Percentiles rank a stretch among this genome's conserved stretches.
Evolutionary conservation across 1,140 invertebrate species (phyloP).

Genomic region (Drosophila bifasciata): DNA sequence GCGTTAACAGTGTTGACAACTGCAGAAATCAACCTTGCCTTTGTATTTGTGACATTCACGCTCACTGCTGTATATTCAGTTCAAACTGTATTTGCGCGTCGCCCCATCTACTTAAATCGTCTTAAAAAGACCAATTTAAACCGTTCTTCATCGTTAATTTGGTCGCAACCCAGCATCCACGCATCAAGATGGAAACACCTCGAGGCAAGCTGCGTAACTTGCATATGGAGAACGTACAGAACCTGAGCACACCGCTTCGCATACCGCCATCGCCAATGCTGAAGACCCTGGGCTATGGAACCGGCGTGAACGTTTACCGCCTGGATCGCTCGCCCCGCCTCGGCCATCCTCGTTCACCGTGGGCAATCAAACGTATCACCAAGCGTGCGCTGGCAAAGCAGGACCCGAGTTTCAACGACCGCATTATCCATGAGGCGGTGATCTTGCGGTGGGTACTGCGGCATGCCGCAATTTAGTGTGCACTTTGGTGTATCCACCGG

Average conservation of each 20-base stretch:
- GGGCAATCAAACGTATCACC: constrained; percentile 90
- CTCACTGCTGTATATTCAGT: no score
- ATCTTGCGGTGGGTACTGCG: constrained; percentile 69
- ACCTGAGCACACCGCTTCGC: constrained; percentile 68
- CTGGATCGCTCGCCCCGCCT: constrained; percentile 89
- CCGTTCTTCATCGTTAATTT: no score
- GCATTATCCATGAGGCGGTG: constrained; percentile 89
- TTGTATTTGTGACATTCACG: no score
- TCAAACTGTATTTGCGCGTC: no score
- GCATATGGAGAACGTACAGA: constrained; percentile 71
- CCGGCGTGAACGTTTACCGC: constrained; percentile 91
- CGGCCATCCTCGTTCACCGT: constrained; percentile 89
- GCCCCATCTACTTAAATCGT: no score
- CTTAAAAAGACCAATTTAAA: no score
- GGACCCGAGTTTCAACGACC: constrained; percentile 84
- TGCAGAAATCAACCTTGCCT: no score
- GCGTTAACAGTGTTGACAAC: no score
- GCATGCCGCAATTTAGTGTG: constrained; percentile 14
- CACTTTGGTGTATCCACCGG: constrained; percentile 31
- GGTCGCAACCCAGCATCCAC: no score
- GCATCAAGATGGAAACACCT: constrained; percentile 67
- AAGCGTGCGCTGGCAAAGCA: constrained; percentile 64
- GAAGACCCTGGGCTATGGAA: constrained; percentile 75
- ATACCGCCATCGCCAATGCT: constrained; percentile 78
- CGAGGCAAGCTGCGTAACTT: constrained; percentile 65